Conservation (phyloP, 2,113 vertebrate genomes). For the Polypterus senegalus region DNA sequence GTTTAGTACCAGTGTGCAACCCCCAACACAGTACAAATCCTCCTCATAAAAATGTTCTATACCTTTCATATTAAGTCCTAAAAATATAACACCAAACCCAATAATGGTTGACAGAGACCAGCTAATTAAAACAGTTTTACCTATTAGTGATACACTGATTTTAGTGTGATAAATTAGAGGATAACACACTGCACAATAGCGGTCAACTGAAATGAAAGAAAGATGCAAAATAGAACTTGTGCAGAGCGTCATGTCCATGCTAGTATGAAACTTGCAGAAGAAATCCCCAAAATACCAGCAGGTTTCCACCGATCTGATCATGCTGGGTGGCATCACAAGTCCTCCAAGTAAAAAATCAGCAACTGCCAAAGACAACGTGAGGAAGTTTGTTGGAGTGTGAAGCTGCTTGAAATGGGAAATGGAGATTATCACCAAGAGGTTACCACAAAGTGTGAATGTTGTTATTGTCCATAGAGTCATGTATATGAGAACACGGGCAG, state of each 20-base stretch:
- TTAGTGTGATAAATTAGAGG: neutral
- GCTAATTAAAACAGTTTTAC: neutral
- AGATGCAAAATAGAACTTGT: constrained; percentile 4
- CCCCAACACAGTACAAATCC: neutral
- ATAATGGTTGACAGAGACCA: neutral
- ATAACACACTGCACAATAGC: constrained; percentile 3
- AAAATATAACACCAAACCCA: constrained; percentile 2
- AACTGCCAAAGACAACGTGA: constrained; percentile 3
- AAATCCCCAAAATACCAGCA: constrained; percentile 5
- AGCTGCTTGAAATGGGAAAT: constrained; percentile 6
- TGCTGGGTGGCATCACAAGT: constrained; percentile 5
- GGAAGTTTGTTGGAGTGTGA: constrained; percentile 2
- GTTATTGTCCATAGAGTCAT: neutral
- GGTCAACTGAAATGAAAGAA: constrained; percentile 4
- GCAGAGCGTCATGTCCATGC: neutral
- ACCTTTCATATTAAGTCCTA: neutral
- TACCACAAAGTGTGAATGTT: neutral
- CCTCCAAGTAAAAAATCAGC: constrained; percentile 1
- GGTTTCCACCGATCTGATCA: neutral
- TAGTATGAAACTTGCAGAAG: constrained; percentile 2
- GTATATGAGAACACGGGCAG: constrained; percentile 5
- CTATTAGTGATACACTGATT: neutral
- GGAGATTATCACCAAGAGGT: constrained; percentile 1
- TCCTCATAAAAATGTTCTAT: neutral
- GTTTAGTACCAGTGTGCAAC: neutral